Conservation (phyloP, 2,888 invertebrate genomes). For the Sphaeridia pumilis region DNA sequence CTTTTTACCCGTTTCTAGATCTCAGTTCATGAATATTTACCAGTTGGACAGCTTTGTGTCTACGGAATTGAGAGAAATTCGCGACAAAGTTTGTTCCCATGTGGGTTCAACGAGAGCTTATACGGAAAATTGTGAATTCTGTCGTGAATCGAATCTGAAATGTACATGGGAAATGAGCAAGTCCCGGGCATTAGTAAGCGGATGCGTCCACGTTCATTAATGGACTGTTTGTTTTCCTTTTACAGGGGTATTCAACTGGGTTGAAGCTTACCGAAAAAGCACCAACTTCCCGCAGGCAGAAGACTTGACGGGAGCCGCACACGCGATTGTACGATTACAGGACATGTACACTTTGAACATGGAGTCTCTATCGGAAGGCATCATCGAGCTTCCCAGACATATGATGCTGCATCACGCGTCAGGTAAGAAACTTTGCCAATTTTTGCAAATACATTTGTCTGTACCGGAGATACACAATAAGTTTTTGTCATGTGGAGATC, state of each 20-base stretch:
- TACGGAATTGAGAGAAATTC: no score
- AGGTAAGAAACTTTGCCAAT: no score
- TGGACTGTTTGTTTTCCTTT: slow-evolving; percentile 3
- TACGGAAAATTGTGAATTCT: no score
- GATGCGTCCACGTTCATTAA: not conserved
- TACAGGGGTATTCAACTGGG: slow-evolving; percentile 35
- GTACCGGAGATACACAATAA: not conserved
- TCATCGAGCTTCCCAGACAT: slow-evolving; percentile 20
- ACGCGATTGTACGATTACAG: slow-evolving; percentile 37
- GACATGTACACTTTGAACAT: slow-evolving; percentile 37
- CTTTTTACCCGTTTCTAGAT: no score
- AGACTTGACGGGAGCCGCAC: slow-evolving; percentile 38
- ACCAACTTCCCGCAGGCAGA: slow-evolving; percentile 36
- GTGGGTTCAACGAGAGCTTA: no score
- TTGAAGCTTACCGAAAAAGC: slow-evolving; percentile 33
- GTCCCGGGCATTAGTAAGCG: no score
- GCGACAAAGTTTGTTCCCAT: no score
- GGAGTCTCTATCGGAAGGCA: slow-evolving; percentile 35
- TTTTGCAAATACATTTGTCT: not conserved
- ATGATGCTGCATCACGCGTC: slow-evolving; percentile 8
- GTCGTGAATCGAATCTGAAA: no score
- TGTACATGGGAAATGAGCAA: no score
- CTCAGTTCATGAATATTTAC: no score
- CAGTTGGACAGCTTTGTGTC: no score
- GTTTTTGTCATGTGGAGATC: no score